Base-by-base conservation (phyloP, 2,113 vertebrate species). In the Galbula dea region DNA sequence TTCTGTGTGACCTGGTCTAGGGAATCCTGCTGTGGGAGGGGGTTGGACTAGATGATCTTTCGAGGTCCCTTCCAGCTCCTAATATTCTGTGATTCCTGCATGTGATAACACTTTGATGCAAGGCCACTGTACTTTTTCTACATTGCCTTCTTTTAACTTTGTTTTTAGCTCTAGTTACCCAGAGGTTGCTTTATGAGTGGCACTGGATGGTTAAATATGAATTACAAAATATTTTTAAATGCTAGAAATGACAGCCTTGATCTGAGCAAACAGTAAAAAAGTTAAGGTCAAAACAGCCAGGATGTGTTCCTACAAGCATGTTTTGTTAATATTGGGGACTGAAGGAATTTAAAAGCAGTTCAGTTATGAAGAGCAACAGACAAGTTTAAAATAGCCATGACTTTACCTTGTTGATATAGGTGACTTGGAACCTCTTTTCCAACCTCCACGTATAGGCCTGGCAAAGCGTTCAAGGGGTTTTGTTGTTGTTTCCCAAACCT, bases 401-500 rank as follows among this genome's bases (percentile, higher is more conserved):
- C 24, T 36, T 75, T 81, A 54, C 32, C 37, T 90, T 67, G 48
- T 34, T 63, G 51, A 76, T 20, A 65, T 2, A 57, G 24, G 34
- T 43, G 26, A 34, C 15, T 79, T 73, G 20, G 41, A 63, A 20
- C 75, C 34, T 43, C 19, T 66, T 36, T 81, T 79, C 76, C 23
- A 12, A 49, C 24, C 23, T 65, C 32, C 61, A 32, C 10, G 13
- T 51, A 21, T 74, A 32, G 29, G 65, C 34, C 11, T 68, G 52
- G n/a, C 32, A 11, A 65, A 92, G 27, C 27, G 29, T 45, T 72
- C 58, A 49, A 3, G 59, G 63, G 27, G 29, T 36, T 93, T 92
- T 90, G 37, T 52, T 79, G 59, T 45, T 88, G 26, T 88, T 89
- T 89, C 58, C 52, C 75, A 43, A 82, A 95, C 87, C 51, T 94